Evolutionary conservation across 2,113 vertebrate genomes (phyloP), one percentile per base, ranked within the genome.

Genomic region (Heptranchias perlo): DNA sequence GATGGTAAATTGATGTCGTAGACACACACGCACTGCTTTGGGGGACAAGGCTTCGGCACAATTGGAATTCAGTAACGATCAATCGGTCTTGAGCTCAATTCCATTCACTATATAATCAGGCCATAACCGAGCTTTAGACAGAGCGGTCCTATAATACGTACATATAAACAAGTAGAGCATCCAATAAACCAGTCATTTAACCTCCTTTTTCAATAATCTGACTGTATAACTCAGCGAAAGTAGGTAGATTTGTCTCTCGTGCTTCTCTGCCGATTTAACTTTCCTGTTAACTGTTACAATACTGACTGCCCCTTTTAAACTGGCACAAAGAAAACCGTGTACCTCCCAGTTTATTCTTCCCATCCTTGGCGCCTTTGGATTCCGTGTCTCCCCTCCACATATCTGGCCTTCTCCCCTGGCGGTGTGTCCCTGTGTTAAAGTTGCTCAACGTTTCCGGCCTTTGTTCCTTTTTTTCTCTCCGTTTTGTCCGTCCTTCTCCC

Each of bases 1-100:
- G 87, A 91, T 31, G 87, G 49, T 91, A 91, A 54, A 91, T 91
- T 91, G 87, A 91, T 91, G 49, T 35, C 87, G 52, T 58, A 2
- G 54, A 82, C 78, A 82, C 52, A 31, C 31, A 91, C 35, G 52
- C 52, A 35, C 52, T 58, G 87, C 87, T 58, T 91, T 23, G 31
- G n/a, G n/a, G 87, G n/a, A 82, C 39, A 82, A 82, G 39, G 39
- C 16, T 82, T 82, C 23, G 87, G 4, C 87, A 35, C 58, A 52
- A 61, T 91, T 91, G 87, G 49, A n/a, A 91, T 91, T 91, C 52
- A 35, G 52, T 91, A n/a, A 31, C 11, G 49, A 91, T 91, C 87
- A 52, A 91, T 61, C 58, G 54, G n/a, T 91, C 25, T 44, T 16
- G 52, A 91, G 54, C 31, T 91, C 87, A 91, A 61, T 58, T 91